Evolutionary conservation across 2,888 invertebrate species (phyloP).

Genomic region (Xanthia togata): DNA sequence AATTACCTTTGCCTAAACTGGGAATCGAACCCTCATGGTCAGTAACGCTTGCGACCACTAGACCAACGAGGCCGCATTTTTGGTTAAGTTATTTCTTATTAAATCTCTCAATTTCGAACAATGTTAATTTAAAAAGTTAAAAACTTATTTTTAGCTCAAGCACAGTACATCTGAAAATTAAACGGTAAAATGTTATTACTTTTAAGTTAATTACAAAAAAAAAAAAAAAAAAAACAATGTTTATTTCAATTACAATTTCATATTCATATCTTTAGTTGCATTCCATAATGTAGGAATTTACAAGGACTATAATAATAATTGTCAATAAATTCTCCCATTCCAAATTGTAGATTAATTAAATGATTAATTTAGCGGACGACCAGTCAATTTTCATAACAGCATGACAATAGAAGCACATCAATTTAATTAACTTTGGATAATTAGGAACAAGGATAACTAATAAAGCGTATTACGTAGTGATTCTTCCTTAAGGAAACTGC

Average conservation of each 20-base stretch:
- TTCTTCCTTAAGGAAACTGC: background rate
- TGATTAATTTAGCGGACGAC: background rate
- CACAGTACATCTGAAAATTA: background rate
- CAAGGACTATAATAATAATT: background rate
- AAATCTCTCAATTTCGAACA: no score
- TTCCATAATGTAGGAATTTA: no score
- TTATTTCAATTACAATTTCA: background rate
- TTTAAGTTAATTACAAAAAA: no score
- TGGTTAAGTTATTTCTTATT: no score
- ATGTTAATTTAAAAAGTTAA: background rate
- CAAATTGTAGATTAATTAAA: slow-evolving; percentile 19
- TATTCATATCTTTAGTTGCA: no score
- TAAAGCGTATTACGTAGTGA: background rate
- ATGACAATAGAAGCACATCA: slow-evolving; percentile 19
- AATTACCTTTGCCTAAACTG: no score
- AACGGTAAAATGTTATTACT: background rate
- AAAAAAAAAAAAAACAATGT: background rate
- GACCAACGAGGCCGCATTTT: no score
- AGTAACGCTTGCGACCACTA: no score
- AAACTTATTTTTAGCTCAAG: background rate
- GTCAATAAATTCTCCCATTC: background rate
- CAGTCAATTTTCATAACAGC: background rate
- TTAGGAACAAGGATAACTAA: slow-evolving; percentile 22
- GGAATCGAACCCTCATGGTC: no score
- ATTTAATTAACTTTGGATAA: slow-evolving; percentile 31